Evolutionary conservation across 2,888 invertebrate genomes (phyloP).

Genomic region (Acleris holmiana): DNA sequence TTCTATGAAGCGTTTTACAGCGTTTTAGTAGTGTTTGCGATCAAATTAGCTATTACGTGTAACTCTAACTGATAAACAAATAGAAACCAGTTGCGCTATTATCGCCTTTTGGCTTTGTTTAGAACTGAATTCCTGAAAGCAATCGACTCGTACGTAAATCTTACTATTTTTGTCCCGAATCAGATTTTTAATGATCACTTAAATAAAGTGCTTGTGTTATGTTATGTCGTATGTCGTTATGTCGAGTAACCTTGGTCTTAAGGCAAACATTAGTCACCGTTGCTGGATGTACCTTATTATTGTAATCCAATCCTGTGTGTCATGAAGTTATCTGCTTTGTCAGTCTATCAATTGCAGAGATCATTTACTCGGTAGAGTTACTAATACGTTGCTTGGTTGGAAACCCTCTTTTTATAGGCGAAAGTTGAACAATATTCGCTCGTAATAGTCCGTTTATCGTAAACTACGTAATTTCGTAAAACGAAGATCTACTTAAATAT

Average conservation of each 20-base stretch:
- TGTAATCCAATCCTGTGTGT: neutral
- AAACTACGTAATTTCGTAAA: too few relatives aligned
- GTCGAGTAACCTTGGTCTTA: neutral
- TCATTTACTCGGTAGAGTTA: too few relatives aligned
- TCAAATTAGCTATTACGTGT: slow-evolving; percentile 10
- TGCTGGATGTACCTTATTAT: neutral
- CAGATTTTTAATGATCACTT: neutral
- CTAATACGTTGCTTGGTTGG: too few relatives aligned
- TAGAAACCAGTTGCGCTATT: neutral
- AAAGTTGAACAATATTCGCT: too few relatives aligned
- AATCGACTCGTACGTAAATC: neutral
- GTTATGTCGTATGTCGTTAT: too few relatives aligned
- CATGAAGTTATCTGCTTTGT: too few relatives aligned
- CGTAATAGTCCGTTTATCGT: too few relatives aligned
- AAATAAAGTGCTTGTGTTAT: too few relatives aligned
- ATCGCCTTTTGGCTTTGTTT: too few relatives aligned
- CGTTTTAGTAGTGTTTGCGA: neutral
- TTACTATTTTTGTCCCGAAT: neutral
- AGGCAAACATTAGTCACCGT: neutral
- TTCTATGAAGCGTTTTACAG: slow-evolving; percentile 2
- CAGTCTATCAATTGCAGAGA: too few relatives aligned
- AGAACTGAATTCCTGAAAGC: neutral
- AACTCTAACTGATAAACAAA: slow-evolving; percentile 22
- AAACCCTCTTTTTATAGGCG: too few relatives aligned
- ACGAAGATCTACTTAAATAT: too few relatives aligned